phyloP scores from a whole-genome alignment of 2,113 vertebrate species.

The Acanthochromis polyacanthus region DNA sequence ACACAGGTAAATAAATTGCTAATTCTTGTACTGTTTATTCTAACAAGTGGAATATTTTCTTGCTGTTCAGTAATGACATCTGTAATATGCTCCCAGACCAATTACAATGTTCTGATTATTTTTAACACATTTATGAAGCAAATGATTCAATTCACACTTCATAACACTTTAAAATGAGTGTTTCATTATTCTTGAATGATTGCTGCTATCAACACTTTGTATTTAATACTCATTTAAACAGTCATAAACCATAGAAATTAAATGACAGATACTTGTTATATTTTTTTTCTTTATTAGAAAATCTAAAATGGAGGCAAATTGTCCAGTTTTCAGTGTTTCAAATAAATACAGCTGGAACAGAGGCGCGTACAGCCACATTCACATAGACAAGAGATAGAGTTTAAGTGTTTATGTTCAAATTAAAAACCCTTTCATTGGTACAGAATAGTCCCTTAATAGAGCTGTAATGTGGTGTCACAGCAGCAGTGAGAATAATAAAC shows the following conservation, averaged over 20 bases:
- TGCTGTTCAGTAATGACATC: neutral
- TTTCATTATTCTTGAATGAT: too few species aligned
- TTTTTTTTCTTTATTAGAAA: slow-evolving; percentile 40
- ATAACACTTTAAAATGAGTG: too few species aligned
- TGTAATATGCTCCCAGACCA: too few species aligned
- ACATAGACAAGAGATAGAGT: neutral
- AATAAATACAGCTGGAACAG: slow-evolving; percentile 19
- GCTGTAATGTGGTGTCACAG: neutral
- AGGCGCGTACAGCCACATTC: neutral
- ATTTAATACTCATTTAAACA: too few species aligned
- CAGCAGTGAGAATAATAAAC: neutral
- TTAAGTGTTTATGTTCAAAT: neutral
- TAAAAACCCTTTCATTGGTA: slow-evolving; percentile 1
- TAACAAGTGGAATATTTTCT: too few species aligned
- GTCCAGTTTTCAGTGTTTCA: neutral
- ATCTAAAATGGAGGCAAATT: neutral
- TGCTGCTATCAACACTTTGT: too few species aligned
- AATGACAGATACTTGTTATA: too few species aligned
- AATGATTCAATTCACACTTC: too few species aligned
- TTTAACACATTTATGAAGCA: too few species aligned
- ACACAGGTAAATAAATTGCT: neutral
- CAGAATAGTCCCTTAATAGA: neutral
- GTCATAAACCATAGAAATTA: too few species aligned
- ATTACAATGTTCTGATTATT: too few species aligned
- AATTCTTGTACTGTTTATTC: neutral